Percentiles rank a stretch among this genome's conserved stretches.
These are phyloP conservation scores for Flexamia atlantica DNA, from an alignment of 2,888 invertebrate genomes.

Conservation along the genomic window DNA sequence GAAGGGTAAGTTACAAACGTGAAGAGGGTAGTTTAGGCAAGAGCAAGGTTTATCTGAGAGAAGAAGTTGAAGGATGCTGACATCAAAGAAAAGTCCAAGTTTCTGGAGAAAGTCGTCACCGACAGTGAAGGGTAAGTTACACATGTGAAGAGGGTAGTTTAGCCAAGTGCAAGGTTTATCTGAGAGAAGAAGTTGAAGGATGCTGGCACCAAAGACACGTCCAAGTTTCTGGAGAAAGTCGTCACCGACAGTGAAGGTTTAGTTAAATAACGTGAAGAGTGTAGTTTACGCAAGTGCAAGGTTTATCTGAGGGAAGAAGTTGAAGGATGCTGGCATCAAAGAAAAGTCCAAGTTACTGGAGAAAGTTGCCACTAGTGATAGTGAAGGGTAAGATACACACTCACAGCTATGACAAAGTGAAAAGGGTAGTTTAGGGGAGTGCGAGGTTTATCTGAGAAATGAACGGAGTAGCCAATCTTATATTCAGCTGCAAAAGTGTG, in stretches of 20 bases:
- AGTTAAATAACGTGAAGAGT: too few relatives aligned
- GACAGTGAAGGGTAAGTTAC: constrained; percentile 93
- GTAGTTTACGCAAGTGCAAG: too few relatives aligned
- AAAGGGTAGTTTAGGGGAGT: too few relatives aligned
- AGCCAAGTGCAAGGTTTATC: too few relatives aligned
- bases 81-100: constrained; percentile 87
- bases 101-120: constrained; percentile 93
- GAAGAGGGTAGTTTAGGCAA: constrained; percentile 92
- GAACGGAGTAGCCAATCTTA: too few relatives aligned
- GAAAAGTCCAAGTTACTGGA: constrained; percentile 93
- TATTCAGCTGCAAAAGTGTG: too few relatives aligned
- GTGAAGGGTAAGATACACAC: constrained; percentile 94
- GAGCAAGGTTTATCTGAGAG: constrained; percentile 91
- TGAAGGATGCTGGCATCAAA: constrained; percentile 83
- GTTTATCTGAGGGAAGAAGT: constrained; percentile 91
- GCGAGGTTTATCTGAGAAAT: too few relatives aligned
- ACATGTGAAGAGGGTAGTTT: too few relatives aligned
- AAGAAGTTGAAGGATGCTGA: constrained; percentile 87
- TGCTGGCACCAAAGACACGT: constrained; percentile 84
- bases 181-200: constrained; percentile 89
- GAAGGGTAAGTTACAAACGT: constrained; percentile 92
- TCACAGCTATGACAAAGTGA: too few relatives aligned
- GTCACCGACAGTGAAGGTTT: constrained; percentile 97
- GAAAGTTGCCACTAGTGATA: constrained; percentile 94
- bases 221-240: constrained; percentile 93